Base-by-base conservation (phyloP, 2,797 vertebrate species). In the Phalloptychus januarius region DNA sequence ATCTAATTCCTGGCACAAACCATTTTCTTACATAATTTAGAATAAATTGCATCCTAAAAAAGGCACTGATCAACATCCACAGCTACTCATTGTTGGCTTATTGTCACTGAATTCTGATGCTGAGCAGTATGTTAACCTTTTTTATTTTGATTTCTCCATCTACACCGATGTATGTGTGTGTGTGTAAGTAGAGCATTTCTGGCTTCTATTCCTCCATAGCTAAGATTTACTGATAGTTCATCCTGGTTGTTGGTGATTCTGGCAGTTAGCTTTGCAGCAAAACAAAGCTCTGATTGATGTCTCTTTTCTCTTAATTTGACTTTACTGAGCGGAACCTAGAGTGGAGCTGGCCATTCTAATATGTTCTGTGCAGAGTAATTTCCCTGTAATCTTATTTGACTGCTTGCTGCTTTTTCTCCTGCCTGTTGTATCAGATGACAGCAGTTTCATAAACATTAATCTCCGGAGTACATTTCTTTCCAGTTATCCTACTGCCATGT, bases 341-440 rank as follows among this genome's bases (percentile, higher is more conserved):
- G 75, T 85, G 63, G 81, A 83, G 83, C 67, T 44, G 15, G 0
- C 65, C 76, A 79, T 83, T 88, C 82, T 69, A 85, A 85, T 75
- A 16, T 86, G 87, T 81, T 69, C 54, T 56, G 50, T 71, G 31
- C 73, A 54, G 73, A 58, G 75, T 88, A 69, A 85, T 88, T 89
- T 80, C 28, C 71, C 44, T 40, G 87, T 90, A 82, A 88, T 92
- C 91, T 89, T 75, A 52, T 87, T 86, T 86, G 87, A 90, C 81
- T 74, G 72, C 28, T 18, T 1, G 38, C 77, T 92, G 80, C 77
- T 82, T 74, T 79, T 84, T 77, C 61, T 72, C 23, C 74, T 72
- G 23, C 77, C 85, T 56, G 74, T 87, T 89, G 83, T 85, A 81
- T 81, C 73, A 71, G 75, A 87, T 75, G 67, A 52, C 75, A 80